Evolutionary conservation across 1,140 invertebrate species (phyloP).

Genomic region (Zaprionus ghesquierei): DNA sequence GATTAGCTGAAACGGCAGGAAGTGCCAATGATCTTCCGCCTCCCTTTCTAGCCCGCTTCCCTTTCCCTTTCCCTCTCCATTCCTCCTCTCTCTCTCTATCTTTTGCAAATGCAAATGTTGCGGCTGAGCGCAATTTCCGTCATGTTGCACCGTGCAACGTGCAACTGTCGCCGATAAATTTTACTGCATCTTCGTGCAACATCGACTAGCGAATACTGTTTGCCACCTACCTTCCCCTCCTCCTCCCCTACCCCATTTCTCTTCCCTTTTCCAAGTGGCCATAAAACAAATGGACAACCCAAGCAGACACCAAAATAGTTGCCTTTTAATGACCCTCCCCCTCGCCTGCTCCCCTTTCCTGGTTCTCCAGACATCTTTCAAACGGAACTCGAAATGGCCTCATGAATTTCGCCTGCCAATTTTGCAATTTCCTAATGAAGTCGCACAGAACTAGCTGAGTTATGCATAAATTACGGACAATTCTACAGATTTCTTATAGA

Average conservation of each 20-base stretch:
- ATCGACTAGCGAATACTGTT: slow-evolving; percentile 3
- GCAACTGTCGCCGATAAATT: slow-evolving; percentile 79
- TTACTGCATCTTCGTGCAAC: slow-evolving; percentile 25
- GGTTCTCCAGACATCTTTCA: slow-evolving; percentile 19
- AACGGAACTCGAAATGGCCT: slow-evolving; percentile 64
- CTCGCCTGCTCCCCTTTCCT: slow-evolving; percentile 5
- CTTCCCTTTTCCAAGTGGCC: background rate
- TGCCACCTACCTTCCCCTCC: background rate
- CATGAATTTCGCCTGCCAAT: slow-evolving; percentile 47
- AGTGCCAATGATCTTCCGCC: slow-evolving; percentile 32
- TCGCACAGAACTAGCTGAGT: slow-evolving; percentile 10
- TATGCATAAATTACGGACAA: background rate
- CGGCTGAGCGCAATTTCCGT: slow-evolving; percentile 72
- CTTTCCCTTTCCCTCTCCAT: background rate
- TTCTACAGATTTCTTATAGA: too few relatives aligned
- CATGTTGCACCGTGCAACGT: slow-evolving; percentile 21
- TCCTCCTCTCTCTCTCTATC: background rate
- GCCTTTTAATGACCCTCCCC: slow-evolving; percentile 7
- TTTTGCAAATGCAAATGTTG: slow-evolving; percentile 24
- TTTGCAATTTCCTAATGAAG: slow-evolving; percentile 40
- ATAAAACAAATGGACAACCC: slow-evolving; percentile 3
- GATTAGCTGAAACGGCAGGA: slow-evolving; percentile 57
- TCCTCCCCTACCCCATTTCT: background rate
- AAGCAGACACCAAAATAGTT: slow-evolving; percentile 14
- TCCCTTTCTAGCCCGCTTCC: background rate